A percentile compares a stretch with the other conserved stretches of the same genome.
These are phyloP conservation scores for Papilio xuthus DNA, from an alignment of 1,140 invertebrate species.

Conservation along the genomic window DNA sequence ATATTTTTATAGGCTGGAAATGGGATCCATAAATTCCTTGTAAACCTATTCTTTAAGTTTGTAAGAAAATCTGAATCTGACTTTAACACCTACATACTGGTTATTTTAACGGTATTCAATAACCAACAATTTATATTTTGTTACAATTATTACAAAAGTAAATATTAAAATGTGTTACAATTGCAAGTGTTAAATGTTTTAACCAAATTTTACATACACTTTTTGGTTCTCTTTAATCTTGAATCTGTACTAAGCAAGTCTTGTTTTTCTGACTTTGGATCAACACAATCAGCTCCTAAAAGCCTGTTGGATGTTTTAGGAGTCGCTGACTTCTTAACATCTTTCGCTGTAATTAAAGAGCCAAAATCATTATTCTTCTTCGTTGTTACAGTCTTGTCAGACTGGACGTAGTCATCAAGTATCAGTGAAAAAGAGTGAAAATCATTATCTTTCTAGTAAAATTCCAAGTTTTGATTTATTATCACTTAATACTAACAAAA, in stretches of 20 bases:
- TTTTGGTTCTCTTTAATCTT: conserved; percentile 51
- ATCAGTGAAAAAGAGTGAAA: too few relatives aligned
- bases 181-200: neutral
- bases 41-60: too few relatives aligned
- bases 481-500: too few relatives aligned
- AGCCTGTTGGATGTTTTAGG: conserved; percentile 51
- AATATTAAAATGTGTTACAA: neutral
- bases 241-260: conserved; percentile 50
- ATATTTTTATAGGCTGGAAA: too few relatives aligned
- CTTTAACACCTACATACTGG: too few relatives aligned
- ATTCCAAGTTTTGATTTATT: neutral
- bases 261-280: conserved; percentile 49
- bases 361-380: conserved; percentile 9
- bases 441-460: neutral
- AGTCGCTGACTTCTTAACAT: conserved; percentile 43
- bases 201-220: conserved; percentile 51
- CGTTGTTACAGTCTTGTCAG: too few relatives aligned
- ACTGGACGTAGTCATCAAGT: too few relatives aligned
- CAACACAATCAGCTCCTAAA: conserved; percentile 43
- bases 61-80: too few relatives aligned
- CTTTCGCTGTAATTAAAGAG: conserved; percentile 47
- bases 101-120: too few relatives aligned
- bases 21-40: too few relatives aligned
- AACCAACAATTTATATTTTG: too few relatives aligned
- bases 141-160: too few relatives aligned